Evolutionary conservation across 2,888 invertebrate genomes (phyloP).

Genomic region (Agrochola macilenta): DNA sequence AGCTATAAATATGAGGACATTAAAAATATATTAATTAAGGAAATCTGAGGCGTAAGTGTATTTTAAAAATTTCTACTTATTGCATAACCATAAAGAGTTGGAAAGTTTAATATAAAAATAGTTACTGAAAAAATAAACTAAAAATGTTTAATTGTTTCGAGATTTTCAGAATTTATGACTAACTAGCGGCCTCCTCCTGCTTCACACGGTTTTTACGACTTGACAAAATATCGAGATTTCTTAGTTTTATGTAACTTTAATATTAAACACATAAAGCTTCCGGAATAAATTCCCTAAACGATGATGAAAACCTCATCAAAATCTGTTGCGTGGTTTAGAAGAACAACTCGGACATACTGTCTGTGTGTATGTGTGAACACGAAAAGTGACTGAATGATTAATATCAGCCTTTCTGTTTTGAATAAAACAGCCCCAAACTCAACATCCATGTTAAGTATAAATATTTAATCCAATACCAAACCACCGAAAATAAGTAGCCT

Average conservation of each 20-base stretch:
- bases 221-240: no score
- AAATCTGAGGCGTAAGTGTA: neutral
- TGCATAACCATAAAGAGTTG: neutral
- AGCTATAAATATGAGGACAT: neutral
- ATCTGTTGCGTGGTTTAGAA: no score
- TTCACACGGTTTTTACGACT: no score
- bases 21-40: neutral
- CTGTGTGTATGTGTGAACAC: no score
- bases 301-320: no score
- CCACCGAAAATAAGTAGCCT: slow-evolving; percentile 34
- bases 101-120: neutral
- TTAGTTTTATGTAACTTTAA: no score
- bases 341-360: no score
- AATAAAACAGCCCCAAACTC: neutral
- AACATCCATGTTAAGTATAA: slow-evolving; percentile 10
- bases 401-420: neutral
- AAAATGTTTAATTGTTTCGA: neutral
- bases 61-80: neutral
- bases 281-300: no score
- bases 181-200: no score
- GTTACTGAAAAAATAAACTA: neutral
- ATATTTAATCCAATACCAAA: slow-evolving; percentile 41
- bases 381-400: neutral
- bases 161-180: neutral
- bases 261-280: no score